These are phyloP conservation scores for Boloria selene DNA, from an alignment of 2,888 invertebrate genomes.

Conservation along the genomic window DNA sequence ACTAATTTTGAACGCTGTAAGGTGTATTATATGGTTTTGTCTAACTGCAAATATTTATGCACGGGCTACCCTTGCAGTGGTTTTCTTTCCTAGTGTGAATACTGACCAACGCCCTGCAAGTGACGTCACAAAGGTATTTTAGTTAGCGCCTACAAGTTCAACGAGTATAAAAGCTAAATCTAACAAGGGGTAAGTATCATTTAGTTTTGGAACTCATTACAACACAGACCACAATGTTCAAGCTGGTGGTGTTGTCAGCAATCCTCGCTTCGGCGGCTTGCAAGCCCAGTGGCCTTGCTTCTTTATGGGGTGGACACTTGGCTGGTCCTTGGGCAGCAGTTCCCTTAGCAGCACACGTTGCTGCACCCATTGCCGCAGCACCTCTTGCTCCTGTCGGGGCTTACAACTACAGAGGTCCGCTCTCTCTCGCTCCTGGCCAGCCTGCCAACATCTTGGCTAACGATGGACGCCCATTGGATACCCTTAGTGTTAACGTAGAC, in stretches of 20 bases:
- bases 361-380: slow-evolving; percentile 50
- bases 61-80: slow-evolving; percentile 43
- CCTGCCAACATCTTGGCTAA: slow-evolving; percentile 73
- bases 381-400: slow-evolving; percentile 53
- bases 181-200: slow-evolving; percentile 59
- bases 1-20: slow-evolving; percentile 47
- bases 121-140: slow-evolving; percentile 62
- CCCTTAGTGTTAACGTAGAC: slow-evolving; percentile 74
- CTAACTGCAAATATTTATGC: slow-evolving; percentile 46
- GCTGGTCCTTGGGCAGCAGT: slow-evolving; percentile 42
- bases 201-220: slow-evolving; percentile 57
- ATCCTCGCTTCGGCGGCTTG: slow-evolving; percentile 82
- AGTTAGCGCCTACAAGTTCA: slow-evolving; percentile 62
- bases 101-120: slow-evolving; percentile 44
- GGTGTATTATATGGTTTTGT: slow-evolving; percentile 25
- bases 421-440: slow-evolving; percentile 71
- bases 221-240: slow-evolving; percentile 81
- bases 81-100: slow-evolving; percentile 45
- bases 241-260: slow-evolving; percentile 85
- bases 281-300: slow-evolving; percentile 59
- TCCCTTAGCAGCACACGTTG: slow-evolving; percentile 54
- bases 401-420: slow-evolving; percentile 71
- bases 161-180: slow-evolving; percentile 67
- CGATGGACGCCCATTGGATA: slow-evolving; percentile 75
- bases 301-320: slow-evolving; percentile 35